Evolutionary conservation across 2,888 invertebrate genomes (phyloP).

Genomic region (Dryadula phaetusa): DNA sequence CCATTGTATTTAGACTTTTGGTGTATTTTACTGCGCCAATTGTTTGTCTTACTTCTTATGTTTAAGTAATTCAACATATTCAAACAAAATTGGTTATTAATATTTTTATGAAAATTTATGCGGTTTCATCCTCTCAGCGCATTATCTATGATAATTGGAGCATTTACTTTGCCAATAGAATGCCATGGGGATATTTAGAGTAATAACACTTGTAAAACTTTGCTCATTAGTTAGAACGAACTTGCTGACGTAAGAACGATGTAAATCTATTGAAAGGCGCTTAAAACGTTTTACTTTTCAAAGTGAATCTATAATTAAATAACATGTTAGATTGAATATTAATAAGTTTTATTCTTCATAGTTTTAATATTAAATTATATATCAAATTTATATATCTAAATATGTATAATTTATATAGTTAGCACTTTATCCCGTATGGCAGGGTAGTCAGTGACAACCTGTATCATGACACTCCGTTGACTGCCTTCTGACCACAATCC

Average conservation of each 20-base stretch:
- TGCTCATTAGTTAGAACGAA: conserved; percentile 29
- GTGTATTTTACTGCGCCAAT: no score
- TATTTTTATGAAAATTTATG: conserved; percentile 47
- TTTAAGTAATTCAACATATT: no score
- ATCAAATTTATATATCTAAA: no score
- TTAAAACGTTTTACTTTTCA: conserved; percentile 11
- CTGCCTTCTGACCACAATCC: no score
- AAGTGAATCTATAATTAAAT: background rate
- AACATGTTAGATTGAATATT: background rate
- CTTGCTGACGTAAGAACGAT: conserved; percentile 7
- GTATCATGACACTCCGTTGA: no score
- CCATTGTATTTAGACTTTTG: no score
- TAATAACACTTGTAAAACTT: conserved; percentile 28
- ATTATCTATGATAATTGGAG: conserved; percentile 82
- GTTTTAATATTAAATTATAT: background rate
- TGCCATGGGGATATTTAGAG: conserved; percentile 49
- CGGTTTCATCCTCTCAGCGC: conserved; percentile 63
- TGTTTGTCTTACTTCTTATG: no score
- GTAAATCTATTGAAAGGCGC: conserved; percentile 9
- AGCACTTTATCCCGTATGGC: no score
- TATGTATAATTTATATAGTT: no score
- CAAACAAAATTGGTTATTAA: conserved; percentile 14
- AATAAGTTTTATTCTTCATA: background rate
- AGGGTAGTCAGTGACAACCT: no score
- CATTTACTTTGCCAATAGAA: conserved; percentile 77